Evolutionary conservation across 2,888 invertebrate species (phyloP), one percentile per base, ranked within the genome.

Genomic region (Cantharis rufa): DNA sequence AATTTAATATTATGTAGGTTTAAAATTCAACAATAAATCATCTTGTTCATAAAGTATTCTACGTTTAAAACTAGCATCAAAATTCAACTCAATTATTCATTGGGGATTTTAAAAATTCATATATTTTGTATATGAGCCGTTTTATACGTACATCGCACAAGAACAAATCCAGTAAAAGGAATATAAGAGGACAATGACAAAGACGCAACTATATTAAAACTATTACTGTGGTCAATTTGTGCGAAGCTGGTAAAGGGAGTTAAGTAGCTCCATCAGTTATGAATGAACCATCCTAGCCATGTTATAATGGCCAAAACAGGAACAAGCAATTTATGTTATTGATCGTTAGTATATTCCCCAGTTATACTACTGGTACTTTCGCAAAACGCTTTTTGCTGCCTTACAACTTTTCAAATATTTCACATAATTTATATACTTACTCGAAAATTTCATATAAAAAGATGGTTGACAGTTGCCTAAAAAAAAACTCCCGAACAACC

Each of bases 211-310:
- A 76, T 76, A 76, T 76, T 72, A 76, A 73, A 62, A 70, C 76
- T 76, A 76, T 76, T 73, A 76, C 62, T 68, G 72, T 69, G 73
- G 73, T 68, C 76, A 76, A 76, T 76, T 76, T 76, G 73, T 76
- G 72, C 72, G 70, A 71, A 76, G 76, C 69, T 73, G 76, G 70
- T 70, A 70, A 72, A 70, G 68, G 76, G 62, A 70, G 76, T 71
- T 76, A 76, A 76, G 76, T 76, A 73, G 69, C 61, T 69, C 75
- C 78, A 78, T 77, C 70, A 78, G 76, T 80, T 80, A 80, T 78
- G 80, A 78, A 77, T 80, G 78, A 80, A 75, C 73, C 75, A 77
- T 80, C 78, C 61, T 71, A 48, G 70, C 74, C 68, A 70, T 70
- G 76, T 76, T 78, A 77, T 76, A 76, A 78, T 78, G 74, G 79